phyloP scores from a whole-genome alignment of 1,140 invertebrate species.

The Diachasmimorpha longicaudata region DNA sequence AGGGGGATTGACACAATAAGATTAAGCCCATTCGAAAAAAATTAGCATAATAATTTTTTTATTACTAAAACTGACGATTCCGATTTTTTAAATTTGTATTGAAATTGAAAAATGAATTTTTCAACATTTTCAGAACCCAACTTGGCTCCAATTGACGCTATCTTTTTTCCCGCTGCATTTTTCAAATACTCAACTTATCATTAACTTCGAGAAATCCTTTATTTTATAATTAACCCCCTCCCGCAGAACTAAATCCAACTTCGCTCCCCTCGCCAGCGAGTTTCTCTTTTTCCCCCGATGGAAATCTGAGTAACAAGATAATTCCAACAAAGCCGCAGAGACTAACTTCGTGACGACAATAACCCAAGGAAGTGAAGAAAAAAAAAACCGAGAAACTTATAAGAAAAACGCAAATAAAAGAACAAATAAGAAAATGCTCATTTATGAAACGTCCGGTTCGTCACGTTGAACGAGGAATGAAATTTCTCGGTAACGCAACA shows the following conservation, averaged over 20 bases:
- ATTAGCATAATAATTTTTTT: too few species aligned
- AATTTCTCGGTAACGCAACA: constrained; percentile 63
- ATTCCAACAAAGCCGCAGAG: not conserved
- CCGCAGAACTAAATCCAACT: not conserved
- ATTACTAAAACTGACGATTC: too few species aligned
- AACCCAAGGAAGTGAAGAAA: not conserved
- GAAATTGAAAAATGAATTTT: too few species aligned
- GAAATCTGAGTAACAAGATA: not conserved
- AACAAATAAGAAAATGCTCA: not conserved
- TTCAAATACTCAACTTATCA: too few species aligned
- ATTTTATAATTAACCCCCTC: too few species aligned
- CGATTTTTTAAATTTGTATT: too few species aligned
- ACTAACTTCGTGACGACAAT: not conserved
- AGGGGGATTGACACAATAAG: not conserved
- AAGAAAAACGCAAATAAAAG: not conserved
- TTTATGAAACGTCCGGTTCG: not conserved
- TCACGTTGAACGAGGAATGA: constrained; percentile 44
- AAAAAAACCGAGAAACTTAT: not conserved
- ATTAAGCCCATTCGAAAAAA: too few species aligned
- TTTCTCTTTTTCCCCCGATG: not conserved
- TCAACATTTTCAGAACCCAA: too few species aligned
- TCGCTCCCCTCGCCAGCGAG: not conserved
- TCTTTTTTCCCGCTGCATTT: too few species aligned
- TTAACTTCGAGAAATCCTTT: too few species aligned
- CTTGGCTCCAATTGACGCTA: too few species aligned